These are phyloP conservation scores for Bellardia pandia DNA, from an alignment of 2,888 invertebrate genomes.

Conservation along the genomic window DNA sequence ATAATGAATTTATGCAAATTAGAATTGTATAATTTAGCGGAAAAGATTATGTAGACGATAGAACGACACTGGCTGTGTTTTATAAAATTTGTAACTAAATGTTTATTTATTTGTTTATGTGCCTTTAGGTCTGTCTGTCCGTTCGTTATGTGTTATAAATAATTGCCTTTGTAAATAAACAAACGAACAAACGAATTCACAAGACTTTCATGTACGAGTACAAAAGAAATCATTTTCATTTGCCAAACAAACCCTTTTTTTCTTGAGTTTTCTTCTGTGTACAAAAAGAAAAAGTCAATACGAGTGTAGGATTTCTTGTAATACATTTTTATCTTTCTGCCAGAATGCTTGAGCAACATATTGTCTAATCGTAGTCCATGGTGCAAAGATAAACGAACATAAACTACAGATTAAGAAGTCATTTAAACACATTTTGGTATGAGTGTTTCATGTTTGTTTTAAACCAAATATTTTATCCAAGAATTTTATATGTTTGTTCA, in stretches of 20 bases:
- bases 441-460: conserved; percentile 38
- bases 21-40: conserved; percentile 66
- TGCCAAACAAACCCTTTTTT: conserved; percentile 63
- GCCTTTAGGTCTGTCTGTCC: conserved; percentile 19
- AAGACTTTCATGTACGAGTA: background rate
- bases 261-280: background rate
- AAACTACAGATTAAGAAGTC: conserved; percentile 67
- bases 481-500: conserved; percentile 28
- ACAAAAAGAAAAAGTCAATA: conserved; percentile 7
- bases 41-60: conserved; percentile 58
- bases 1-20: conserved; percentile 81
- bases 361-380: conserved; percentile 38
- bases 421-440: conserved; percentile 43
- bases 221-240: conserved; percentile 39
- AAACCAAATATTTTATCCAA: conserved; percentile 25
- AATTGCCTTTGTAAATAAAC: conserved; percentile 41
- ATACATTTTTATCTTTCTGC: conserved; percentile 10
- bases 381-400: conserved; percentile 42
- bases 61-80: conserved; percentile 27
- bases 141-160: conserved; percentile 45
- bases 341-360: conserved; percentile 1
- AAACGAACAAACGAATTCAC: conserved; percentile 45
- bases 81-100: conserved; percentile 23
- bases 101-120: conserved; percentile 29
- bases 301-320: background rate